phyloP scores from a whole-genome alignment of 1,140 invertebrate genomes.

The Oedothorax gibbosus region DNA sequence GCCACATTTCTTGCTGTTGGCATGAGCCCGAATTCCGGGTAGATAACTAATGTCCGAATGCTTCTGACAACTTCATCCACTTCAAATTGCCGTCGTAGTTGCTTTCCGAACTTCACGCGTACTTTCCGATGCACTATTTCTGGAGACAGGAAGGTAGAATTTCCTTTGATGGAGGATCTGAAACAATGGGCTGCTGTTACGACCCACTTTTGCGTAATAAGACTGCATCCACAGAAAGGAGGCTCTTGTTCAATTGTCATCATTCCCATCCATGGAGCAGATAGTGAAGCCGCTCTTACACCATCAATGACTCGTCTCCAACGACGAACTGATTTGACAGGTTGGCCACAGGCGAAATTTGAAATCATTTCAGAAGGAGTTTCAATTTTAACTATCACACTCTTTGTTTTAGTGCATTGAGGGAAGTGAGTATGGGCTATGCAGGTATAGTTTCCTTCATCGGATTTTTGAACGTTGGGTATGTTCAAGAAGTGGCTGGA shows the following conservation, averaged over 20 bases:
- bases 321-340: constrained; percentile 21
- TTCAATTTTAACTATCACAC: constrained; percentile 23
- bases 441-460: constrained; percentile 45
- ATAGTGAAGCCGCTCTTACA: constrained; percentile 35
- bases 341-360: constrained; percentile 32
- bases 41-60: constrained; percentile 52
- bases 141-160: constrained; percentile 14
- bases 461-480: not conserved
- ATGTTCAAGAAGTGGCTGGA: constrained; percentile 2
- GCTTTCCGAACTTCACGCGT: constrained; percentile 62
- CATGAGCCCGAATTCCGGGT: constrained; percentile 69
- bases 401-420: constrained; percentile 22
- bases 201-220: constrained; percentile 64
- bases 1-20: not conserved
- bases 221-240: constrained; percentile 59
- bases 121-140: constrained; percentile 42
- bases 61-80: constrained; percentile 49
- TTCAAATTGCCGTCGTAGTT: constrained; percentile 58
- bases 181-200: constrained; percentile 66
- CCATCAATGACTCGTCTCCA: constrained; percentile 57
- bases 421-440: not conserved
- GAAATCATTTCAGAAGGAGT: not conserved
- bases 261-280: constrained; percentile 61
- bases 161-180: not conserved
- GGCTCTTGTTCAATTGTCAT: constrained; percentile 39